Base-by-base conservation (phyloP, 2,888 invertebrate genomes). In the Stenichneumon culpator region DNA sequence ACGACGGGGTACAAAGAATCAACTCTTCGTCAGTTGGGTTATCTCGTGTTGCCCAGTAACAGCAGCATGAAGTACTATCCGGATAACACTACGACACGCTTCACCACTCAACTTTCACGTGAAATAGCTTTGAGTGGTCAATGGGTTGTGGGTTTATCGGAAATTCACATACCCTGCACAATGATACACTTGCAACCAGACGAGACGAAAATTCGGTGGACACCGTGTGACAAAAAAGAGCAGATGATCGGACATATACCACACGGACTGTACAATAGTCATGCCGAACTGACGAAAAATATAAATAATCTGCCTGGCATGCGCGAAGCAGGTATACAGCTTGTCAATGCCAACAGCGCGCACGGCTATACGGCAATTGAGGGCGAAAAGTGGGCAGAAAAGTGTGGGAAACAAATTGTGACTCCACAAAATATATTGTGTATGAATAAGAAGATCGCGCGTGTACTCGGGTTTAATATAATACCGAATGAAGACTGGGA, bases 231-330 rank as follows among this genome's bases (percentile, higher is more conserved):
- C 25, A 7, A 7, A 6, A 28, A 32, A 19, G 32, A 75, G 7
- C 0, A 14, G 1, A 65, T 3, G 3, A 32, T 0, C 4, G 47
- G 4, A 2, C 6, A 22, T 39, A 73, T 73, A 39, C 60, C 60
- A 3, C n/a, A n/a, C 44, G 60, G 68, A 0, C 1, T 68, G 25
- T 68, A 68, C 16, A 25, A 50, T 22, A 25, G 2, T 25, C 79
- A 72, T 16, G 16, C 73, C 16, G n/a, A 70, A 14, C 28, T 84
- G 22, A 74, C 80, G 19, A 19, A 73, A 19, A 79, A 82, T 44
- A 72, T 57, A 19, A 73, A 25, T n/a, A 60, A 60, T 22, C 16
- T 73, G 11, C 2, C 2, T 11, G 44, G 44, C 9, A 6, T 73
- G 25, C 19, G n/a, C 0, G 44, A 73, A 9, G 52, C 54, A 1